Conservation (phyloP, 2,113 vertebrate species). For the Datnioides undecimradiatus region DNA sequence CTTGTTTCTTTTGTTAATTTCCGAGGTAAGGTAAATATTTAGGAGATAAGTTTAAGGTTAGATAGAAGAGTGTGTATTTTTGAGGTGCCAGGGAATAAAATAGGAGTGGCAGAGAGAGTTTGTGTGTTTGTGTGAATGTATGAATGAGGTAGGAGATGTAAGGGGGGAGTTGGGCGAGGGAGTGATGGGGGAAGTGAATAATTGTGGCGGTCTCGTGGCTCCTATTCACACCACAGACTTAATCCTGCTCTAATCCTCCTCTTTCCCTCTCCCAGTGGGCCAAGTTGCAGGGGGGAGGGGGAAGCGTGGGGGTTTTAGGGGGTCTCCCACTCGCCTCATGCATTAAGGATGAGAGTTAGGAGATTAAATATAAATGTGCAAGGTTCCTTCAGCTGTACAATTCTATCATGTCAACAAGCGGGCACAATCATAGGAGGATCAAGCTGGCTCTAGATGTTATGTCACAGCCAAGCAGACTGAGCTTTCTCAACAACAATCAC, state of each 20-base stretch:
- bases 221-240: slow-evolving; percentile 66
- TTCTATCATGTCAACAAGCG: slow-evolving; percentile 67
- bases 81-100: background rate
- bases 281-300: background rate
- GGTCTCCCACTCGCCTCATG: slow-evolving; percentile 72
- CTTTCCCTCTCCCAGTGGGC: slow-evolving; percentile 52
- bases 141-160: background rate
- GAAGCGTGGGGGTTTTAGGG: background rate
- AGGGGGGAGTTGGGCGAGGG: background rate
- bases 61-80: background rate
- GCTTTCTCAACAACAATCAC: slow-evolving; percentile 5
- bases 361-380: slow-evolving; percentile 80
- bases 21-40: background rate
- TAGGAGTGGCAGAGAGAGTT: background rate
- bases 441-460: slow-evolving; percentile 2
- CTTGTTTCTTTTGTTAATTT: background rate
- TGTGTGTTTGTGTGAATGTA: background rate
- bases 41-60: background rate
- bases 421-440: slow-evolving; percentile 26
- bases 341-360: slow-evolving; percentile 75
- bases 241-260: slow-evolving; percentile 69
- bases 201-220: slow-evolving; percentile 59
- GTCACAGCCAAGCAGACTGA: background rate
- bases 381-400: slow-evolving; percentile 67
- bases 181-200: slow-evolving; percentile 41